phyloP scores from a whole-genome alignment of 2,113 vertebrate species.

The Antidorcas marsupialis region DNA sequence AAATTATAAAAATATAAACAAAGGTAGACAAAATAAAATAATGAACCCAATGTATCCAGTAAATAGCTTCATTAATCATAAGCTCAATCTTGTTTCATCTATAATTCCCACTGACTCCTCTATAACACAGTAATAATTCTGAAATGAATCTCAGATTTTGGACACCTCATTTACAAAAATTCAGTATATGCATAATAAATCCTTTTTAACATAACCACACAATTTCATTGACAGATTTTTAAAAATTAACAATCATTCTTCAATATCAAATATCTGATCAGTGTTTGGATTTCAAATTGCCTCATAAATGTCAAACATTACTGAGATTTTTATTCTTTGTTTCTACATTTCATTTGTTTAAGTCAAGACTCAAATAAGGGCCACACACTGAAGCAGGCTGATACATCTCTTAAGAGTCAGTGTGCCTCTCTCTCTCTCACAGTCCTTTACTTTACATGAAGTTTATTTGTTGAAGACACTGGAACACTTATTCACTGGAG shows the following conservation, averaged over 20 bases:
- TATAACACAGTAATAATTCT: background rate
- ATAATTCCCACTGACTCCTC: background rate
- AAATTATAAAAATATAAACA: background rate
- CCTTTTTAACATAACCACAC: background rate
- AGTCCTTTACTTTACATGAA: background rate
- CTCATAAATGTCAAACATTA: background rate
- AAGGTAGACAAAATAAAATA: background rate
- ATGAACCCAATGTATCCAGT: background rate
- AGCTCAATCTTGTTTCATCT: background rate
- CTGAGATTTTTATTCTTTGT: background rate
- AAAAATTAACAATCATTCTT: background rate
- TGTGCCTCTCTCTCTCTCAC: background rate
- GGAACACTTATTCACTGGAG: background rate
- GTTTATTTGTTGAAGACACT: background rate
- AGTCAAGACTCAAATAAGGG: background rate
- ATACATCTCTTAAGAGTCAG: background rate
- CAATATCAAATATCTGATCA: background rate
- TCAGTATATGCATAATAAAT: background rate
- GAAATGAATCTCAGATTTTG: background rate
- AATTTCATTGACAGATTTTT: background rate
- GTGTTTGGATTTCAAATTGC: background rate
- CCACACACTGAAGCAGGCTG: background rate
- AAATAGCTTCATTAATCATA: background rate
- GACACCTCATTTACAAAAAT: conserved; percentile 20
- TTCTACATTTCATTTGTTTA: background rate